Evolutionary conservation across 1,140 invertebrate genomes (phyloP), one percentile per base, ranked within the genome.

Genomic region (Amphibalanus amphitrite): DNA sequence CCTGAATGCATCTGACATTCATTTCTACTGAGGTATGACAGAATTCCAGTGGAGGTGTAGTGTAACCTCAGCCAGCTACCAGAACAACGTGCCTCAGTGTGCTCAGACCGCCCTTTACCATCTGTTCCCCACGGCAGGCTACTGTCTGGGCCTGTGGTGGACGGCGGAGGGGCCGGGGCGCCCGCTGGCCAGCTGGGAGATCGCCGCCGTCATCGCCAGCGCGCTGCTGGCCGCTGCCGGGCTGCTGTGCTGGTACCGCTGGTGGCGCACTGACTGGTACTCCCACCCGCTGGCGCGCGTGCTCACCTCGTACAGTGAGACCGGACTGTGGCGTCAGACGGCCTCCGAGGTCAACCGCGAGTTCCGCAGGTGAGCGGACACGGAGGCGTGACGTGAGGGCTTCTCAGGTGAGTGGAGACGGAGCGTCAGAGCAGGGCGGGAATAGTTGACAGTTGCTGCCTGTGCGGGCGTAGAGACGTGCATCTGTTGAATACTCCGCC

Each of bases 311-410:
- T 90, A 90, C 77, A 83, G 84, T 29, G 84, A 85, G 72, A 79
- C 81, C 29, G 84, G 84, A 40, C 81, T 80, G 23, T 92, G 90
- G 87, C 80, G 83, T 69, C 77, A 83, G 38, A 84, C 92, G 1
- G 88, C 90, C 68, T 82, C 83, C 29, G 84, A 87, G 74, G 88
- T 95, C 69, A 89, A 92, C 79, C 83, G 80, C 69, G 91, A 94
- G 80, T 93, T 87, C 79, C 82, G 88, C 80, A 85, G 86, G 85
- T 88, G 81, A 77, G 67, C 67, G 70, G 67, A 65, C 73, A 83
- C 84, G 69, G n/a, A n/a, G n/a, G n/a, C n/a, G n/a, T n/a, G n/a
- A n/a, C n/a, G n/a, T n/a, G n/a, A n/a, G n/a, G n/a, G n/a, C n/a
- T n/a, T n/a, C n/a, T n/a, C n/a, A n/a, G n/a, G n/a, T n/a, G n/a